phyloP scores from a whole-genome alignment of 2,888 invertebrate species.

The Clepsis dumicolana region DNA sequence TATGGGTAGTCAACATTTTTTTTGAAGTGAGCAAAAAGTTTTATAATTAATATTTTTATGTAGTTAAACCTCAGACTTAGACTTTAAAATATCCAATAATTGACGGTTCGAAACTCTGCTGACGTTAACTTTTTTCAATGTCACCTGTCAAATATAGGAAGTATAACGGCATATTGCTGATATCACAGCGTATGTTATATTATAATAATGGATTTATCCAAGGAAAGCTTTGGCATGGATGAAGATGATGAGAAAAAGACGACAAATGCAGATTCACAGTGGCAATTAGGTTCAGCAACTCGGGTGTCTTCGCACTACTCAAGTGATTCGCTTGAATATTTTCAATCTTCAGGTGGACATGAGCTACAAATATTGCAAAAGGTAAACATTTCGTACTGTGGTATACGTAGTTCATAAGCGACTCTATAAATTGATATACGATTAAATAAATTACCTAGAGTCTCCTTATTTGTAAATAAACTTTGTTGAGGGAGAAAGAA shows the following conservation, averaged over 20 bases:
- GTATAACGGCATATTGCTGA: neutral
- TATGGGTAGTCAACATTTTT: too few species aligned
- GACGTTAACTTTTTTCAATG: neutral
- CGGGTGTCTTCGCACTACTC: neutral
- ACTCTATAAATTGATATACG: too few species aligned
- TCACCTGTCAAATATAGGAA: neutral
- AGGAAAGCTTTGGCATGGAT: neutral
- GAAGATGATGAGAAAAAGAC: neutral
- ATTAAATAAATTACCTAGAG: too few species aligned
- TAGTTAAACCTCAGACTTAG: too few species aligned
- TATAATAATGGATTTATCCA: neutral
- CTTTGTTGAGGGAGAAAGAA: too few species aligned
- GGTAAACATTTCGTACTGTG: too few species aligned
- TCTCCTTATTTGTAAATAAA: too few species aligned
- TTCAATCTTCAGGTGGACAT: neutral
- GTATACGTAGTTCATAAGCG: too few species aligned
- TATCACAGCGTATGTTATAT: neutral
- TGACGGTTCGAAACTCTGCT: neutral
- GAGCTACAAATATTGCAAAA: slow-evolving; percentile 19
- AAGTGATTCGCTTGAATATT: neutral
- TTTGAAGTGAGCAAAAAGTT: too few species aligned
- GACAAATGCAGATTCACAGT: neutral
- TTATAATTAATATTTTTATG: slow-evolving; percentile 4
- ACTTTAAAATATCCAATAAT: neutral
- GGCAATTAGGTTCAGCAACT: neutral